Percentiles rank a stretch among this genome's conserved stretches.
Evolutionary conservation across 2,113 vertebrate species (phyloP).

Genomic region (Formicarius rufipectus): DNA sequence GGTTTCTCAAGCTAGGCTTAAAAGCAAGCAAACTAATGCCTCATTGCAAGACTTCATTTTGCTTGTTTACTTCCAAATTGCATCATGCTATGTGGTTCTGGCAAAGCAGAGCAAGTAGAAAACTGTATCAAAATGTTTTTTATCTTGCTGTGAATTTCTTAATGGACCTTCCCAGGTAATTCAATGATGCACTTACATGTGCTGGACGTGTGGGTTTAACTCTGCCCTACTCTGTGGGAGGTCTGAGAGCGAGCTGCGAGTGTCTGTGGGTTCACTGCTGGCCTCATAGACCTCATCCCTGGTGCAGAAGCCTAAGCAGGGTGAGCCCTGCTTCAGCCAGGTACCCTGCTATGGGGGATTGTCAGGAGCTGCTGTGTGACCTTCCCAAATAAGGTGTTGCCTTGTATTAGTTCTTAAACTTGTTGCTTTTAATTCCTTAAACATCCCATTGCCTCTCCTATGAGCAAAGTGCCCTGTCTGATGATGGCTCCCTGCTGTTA

Average conservation of each 20-base stretch:
- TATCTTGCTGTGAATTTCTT: neutral
- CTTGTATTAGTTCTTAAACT: neutral
- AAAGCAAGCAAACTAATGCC: fast-evolving
- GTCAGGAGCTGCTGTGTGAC: neutral
- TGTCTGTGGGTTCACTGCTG: neutral
- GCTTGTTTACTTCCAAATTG: neutral
- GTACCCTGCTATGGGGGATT: neutral
- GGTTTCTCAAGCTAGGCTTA: neutral
- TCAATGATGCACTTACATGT: fast-evolving
- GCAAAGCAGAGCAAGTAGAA: neutral
- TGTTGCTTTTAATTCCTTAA: neutral
- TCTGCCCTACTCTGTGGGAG: fast-evolving
- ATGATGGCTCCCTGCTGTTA: neutral
- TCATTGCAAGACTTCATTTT: neutral
- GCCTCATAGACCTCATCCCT: neutral
- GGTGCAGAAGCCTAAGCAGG: neutral
- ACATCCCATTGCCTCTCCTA: fast-evolving
- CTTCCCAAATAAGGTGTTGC: neutral
- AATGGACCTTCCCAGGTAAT: neutral
- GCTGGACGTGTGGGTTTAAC: neutral
- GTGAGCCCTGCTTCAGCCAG: neutral
- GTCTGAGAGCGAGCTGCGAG: neutral
- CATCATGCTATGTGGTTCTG: neutral
- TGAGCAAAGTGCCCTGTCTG: neutral
- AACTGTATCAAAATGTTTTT: fast-evolving